phyloP scores from a whole-genome alignment of 2,888 invertebrate genomes.

The Sphinx pinastri region DNA sequence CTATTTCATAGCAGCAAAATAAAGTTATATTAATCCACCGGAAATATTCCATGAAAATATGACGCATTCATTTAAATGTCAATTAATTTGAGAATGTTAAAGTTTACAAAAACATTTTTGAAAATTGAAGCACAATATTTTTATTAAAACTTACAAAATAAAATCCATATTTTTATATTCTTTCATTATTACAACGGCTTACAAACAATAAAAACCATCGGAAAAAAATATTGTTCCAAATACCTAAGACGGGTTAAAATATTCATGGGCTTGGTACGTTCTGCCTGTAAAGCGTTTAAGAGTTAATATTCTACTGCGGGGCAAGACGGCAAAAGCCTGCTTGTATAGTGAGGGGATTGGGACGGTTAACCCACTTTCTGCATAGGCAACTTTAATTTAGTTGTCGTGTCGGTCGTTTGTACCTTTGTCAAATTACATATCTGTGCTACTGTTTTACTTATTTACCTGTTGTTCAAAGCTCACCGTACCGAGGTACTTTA shows the following conservation, averaged over 20 bases:
- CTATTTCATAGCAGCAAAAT: too few relatives aligned
- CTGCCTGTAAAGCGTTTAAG: slow-evolving; percentile 40
- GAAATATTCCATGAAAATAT: too few relatives aligned
- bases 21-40: too few relatives aligned
- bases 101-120: too few relatives aligned
- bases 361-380: slow-evolving; percentile 46
- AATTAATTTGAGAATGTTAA: too few relatives aligned
- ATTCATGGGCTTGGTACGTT: slow-evolving; percentile 41
- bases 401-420: slow-evolving; percentile 46
- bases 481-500: slow-evolving; percentile 30
- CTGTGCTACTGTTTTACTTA: slow-evolving; percentile 44
- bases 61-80: too few relatives aligned
- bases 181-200: too few relatives aligned
- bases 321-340: slow-evolving; percentile 41
- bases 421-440: slow-evolving; percentile 50
- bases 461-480: slow-evolving; percentile 25
- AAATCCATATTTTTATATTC: too few relatives aligned
- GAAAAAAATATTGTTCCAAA: slow-evolving; percentile 32
- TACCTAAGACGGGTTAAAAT: slow-evolving; percentile 37
- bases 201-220: slow-evolving; percentile 29
- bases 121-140: too few relatives aligned
- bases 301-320: slow-evolving; percentile 47
- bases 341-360: slow-evolving; percentile 42
- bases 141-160: too few relatives aligned
- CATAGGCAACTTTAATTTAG: slow-evolving; percentile 49